A percentile compares a stretch with the other conserved stretches of the same genome.
Conservation (phyloP, 2,797 vertebrate species). For the Diplodus puntazzo region DNA sequence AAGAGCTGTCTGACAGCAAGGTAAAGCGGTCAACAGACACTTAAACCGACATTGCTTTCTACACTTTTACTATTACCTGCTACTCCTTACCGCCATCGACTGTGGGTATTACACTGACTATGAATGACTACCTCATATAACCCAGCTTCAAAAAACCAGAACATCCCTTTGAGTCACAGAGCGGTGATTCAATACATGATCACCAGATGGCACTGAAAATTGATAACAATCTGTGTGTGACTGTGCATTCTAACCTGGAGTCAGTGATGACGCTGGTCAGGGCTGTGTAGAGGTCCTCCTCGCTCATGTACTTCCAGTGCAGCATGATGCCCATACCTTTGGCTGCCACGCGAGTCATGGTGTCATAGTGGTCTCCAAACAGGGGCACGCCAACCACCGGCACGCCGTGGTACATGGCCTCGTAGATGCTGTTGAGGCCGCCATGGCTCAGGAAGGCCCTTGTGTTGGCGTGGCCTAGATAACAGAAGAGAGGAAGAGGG, state of each 20-base stretch:
- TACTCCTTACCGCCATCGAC: too few species aligned
- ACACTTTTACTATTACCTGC: too few species aligned
- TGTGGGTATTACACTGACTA: too few species aligned
- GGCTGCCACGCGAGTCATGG: conserved; percentile 97
- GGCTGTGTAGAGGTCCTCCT: conserved; percentile 89
- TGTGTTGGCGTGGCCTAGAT: conserved; percentile 91
- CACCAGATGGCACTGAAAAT: conserved; percentile 56
- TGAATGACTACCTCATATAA: too few species aligned
- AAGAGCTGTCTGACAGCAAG: too few species aligned
- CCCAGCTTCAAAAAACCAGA: too few species aligned
- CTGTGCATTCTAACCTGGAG: conserved; percentile 84
- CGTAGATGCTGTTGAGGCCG: conserved; percentile 98
- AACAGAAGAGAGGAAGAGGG: conserved; percentile 5
- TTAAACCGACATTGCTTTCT: too few species aligned
- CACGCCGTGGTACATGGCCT: conserved; percentile 98
- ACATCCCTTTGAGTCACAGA: not conserved
- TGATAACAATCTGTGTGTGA: not conserved
- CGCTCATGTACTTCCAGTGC: conserved; percentile 94
- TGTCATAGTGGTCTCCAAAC: conserved; percentile 98
- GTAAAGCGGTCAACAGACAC: too few species aligned
- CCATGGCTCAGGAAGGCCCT: conserved; percentile 97
- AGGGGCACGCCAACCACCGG: conserved; percentile 97
- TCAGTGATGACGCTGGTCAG: conserved; percentile 92
- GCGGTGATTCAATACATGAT: conserved; percentile 10
- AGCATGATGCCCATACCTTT: conserved; percentile 98